Evolutionary conservation across 2,797 vertebrate genomes (phyloP).

Genomic region (Lacerta bilineata): DNA sequence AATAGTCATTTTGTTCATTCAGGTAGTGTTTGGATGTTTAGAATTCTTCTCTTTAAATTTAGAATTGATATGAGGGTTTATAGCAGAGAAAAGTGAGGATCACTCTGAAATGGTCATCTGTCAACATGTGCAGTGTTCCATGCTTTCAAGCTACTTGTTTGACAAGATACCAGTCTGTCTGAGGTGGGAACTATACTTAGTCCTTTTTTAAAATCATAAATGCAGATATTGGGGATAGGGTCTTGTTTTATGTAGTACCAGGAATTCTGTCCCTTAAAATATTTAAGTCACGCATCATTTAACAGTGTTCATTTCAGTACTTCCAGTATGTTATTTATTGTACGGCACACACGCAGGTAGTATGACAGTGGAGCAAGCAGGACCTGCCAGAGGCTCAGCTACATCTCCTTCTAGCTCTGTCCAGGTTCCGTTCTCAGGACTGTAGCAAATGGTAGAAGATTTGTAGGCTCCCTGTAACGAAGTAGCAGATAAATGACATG

Average conservation of each 20-base stretch:
- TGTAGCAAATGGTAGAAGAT: conserved; percentile 99
- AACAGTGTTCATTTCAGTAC: conserved; percentile 62
- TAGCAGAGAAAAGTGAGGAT: conserved; percentile 76
- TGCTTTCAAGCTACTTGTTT: conserved; percentile 70
- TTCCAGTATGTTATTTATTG: conserved; percentile 87
- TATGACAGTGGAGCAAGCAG: conserved; percentile 95
- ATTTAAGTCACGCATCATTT: conserved; percentile 63
- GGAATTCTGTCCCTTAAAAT: conserved; percentile 65
- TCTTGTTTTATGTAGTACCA: conserved; percentile 65
- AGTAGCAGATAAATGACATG: conserved; percentile 11
- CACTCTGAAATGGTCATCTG: conserved; percentile 78
- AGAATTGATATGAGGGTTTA: conserved; percentile 69
- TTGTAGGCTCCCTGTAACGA: conserved; percentile 95
- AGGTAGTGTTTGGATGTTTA: conserved; percentile 71
- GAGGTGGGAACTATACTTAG: conserved; percentile 67
- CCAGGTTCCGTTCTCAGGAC: conserved; percentile 97
- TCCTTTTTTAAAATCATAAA: conserved; percentile 73
- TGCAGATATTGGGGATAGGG: conserved; percentile 67
- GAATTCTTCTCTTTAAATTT: conserved; percentile 70
- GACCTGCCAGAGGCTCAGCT: conserved; percentile 96
- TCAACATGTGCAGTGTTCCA: conserved; percentile 68
- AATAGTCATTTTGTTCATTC: conserved; percentile 79
- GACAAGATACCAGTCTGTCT: conserved; percentile 68
- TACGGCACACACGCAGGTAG: conserved; percentile 95
- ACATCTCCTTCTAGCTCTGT: conserved; percentile 98